These are phyloP conservation scores for Drosophila niveifrons DNA, from an alignment of 2,888 invertebrate genomes.

Conservation along the genomic window DNA sequence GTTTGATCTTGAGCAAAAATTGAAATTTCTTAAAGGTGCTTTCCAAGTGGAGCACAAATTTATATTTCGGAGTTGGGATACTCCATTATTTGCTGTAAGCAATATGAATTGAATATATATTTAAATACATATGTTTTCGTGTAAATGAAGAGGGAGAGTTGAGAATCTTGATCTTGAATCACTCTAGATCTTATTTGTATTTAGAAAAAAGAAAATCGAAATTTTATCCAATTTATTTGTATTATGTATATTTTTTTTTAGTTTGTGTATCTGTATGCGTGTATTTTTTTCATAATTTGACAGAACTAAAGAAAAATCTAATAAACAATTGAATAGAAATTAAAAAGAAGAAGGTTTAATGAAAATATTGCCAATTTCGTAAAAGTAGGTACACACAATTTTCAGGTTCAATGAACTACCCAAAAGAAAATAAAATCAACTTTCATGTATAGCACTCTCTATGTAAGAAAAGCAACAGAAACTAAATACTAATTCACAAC, in stretches of 20 bases:
- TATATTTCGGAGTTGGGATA: neutral
- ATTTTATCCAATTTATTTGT: slow-evolving; percentile 46
- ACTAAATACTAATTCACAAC: slow-evolving; percentile 43
- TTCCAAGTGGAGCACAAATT: slow-evolving; percentile 7
- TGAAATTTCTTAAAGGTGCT: slow-evolving; percentile 36
- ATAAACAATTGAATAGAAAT: neutral
- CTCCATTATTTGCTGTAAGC: neutral
- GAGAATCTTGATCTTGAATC: slow-evolving; percentile 15
- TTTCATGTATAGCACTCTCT: slow-evolving; percentile 15
- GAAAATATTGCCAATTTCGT: slow-evolving; percentile 56
- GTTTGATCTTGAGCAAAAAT: slow-evolving; percentile 38
- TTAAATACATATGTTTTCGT: slow-evolving; percentile 18
- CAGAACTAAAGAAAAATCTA: slow-evolving; percentile 28
- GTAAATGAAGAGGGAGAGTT: slow-evolving; percentile 41
- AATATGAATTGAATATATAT: slow-evolving; percentile 17
- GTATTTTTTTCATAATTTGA: slow-evolving; percentile 52
- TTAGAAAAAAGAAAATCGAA: slow-evolving; percentile 25
- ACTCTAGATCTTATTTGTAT: slow-evolving; percentile 20
- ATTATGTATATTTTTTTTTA: slow-evolving; percentile 26
- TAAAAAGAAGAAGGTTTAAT: slow-evolving; percentile 24
- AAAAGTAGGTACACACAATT: slow-evolving; percentile 34
- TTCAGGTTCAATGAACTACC: slow-evolving; percentile 63
- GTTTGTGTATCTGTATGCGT: slow-evolving; percentile 59
- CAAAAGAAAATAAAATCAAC: slow-evolving; percentile 32
- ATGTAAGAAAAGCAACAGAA: slow-evolving; percentile 54